Evolutionary conservation across 2,113 vertebrate species (phyloP), one percentile per base, ranked within the genome.

Genomic region (Athene noctua): DNA sequence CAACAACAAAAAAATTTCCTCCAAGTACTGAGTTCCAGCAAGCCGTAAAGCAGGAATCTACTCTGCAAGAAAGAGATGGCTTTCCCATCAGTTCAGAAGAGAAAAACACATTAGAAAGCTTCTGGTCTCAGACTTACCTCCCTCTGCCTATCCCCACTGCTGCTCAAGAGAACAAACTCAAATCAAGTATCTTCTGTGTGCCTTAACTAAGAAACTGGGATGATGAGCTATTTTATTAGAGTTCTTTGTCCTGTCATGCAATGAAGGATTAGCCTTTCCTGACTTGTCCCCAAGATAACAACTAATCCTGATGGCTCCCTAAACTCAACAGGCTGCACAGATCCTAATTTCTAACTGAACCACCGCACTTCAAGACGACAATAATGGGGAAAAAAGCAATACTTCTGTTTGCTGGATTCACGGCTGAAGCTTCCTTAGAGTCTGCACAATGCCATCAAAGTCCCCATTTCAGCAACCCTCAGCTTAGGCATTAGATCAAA

Each of bases 241-340:
- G 88, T 75, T 88, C 93, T 91, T 93, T 86, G 91, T 94, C 49
- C 89, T 61, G 77, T 54, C 68, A 71, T 44, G 83, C 86, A 49
- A 47, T 17, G 71, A 94, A 89, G 73, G 66, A 97, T 96, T 96
- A 96, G 88, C 68, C 58, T 81, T 71, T 55, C 79, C 80, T 94
- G 49, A 94, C 79, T 88, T 40, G 36, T 73, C 63, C 66, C 65
- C 55, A 74, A 84, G 54, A 38, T 61, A 93, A 95, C 20, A 88
- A 80, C 66, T 95, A 95, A 97, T 83, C 85, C 77, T 42, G 51
- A 52, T 47, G 82, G 88, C 13, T 55, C 71, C 61, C 85, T 83
- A 34, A 61, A 90, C 75, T 67, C 92, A 89, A 81, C 10, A 84
- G 61, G 65, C 36, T 81, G 77, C 47, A 42, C 17, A 55, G 80